phyloP scores from a whole-genome alignment of 2,113 vertebrate species.

The Synodontis membranacea region DNA sequence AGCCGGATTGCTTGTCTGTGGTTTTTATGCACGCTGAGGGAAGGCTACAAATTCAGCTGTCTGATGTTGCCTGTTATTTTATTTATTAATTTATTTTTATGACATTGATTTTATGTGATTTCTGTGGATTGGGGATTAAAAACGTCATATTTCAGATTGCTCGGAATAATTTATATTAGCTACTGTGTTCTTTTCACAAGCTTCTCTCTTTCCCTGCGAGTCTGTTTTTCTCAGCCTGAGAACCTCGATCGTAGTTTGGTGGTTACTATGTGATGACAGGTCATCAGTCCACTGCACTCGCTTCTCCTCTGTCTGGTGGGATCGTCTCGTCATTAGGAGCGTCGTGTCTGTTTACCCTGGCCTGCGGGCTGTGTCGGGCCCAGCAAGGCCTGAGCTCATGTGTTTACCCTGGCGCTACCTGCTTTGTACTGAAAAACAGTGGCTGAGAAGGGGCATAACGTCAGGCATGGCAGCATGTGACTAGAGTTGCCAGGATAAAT shows the following conservation, averaged over 20 bases:
- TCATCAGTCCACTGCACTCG: slow-evolving; percentile 18
- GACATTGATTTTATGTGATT: not conserved
- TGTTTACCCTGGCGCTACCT: slow-evolving; percentile 70
- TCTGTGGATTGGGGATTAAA: not conserved
- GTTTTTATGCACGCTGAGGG: not conserved
- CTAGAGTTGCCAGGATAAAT: slow-evolving; percentile 71
- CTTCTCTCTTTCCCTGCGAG: slow-evolving; percentile 13
- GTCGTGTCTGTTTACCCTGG: slow-evolving; percentile 53
- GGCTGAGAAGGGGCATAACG: slow-evolving; percentile 64
- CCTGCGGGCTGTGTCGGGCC: slow-evolving; percentile 37
- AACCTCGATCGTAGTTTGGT: slow-evolving; percentile 34
- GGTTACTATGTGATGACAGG: slow-evolving; percentile 50
- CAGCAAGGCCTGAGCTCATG: slow-evolving; percentile 68
- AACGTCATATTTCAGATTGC: slow-evolving; percentile 11
- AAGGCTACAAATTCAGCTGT: not conserved
- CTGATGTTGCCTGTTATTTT: not conserved
- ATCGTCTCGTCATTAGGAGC: slow-evolving; percentile 54
- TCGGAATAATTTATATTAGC: slow-evolving; percentile 8
- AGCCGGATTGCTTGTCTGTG: not conserved
- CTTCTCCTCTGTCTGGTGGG: slow-evolving; percentile 44
- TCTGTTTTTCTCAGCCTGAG: slow-evolving; percentile 29
- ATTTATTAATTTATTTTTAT: not conserved
- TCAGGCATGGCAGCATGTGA: slow-evolving; percentile 60
- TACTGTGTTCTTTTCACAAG: slow-evolving; percentile 32
- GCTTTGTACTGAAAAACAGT: slow-evolving; percentile 58